These are phyloP conservation scores for Tenebrio molitor DNA, from an alignment of 1,140 invertebrate species.

Conservation along the genomic window DNA sequence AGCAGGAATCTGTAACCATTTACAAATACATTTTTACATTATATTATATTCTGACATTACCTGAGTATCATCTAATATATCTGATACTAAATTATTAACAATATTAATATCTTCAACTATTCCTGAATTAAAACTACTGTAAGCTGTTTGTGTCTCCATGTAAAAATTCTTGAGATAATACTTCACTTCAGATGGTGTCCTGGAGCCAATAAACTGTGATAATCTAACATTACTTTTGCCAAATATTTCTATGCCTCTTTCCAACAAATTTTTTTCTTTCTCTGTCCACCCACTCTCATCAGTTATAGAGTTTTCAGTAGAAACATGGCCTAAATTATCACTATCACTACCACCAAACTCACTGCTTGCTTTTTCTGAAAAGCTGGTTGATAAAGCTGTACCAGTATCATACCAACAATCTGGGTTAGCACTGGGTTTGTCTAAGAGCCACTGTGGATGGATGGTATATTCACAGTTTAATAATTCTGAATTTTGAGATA, in stretches of 20 bases:
- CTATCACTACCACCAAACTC: conserved; percentile 34
- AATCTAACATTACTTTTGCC: conserved; percentile 75
- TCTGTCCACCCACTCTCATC: conserved; percentile 69
- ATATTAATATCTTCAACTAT: conserved; percentile 6
- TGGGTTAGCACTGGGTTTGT: conserved; percentile 70
- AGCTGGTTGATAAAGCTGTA: conserved; percentile 2
- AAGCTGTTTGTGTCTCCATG: conserved; percentile 51
- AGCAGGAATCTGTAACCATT: conserved; percentile 64
- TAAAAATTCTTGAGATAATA: conserved; percentile 68
- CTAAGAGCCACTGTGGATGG: conserved; percentile 77
- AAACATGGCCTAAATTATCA: conserved; percentile 51
- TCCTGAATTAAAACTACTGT: conserved; percentile 39
- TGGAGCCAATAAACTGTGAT: conserved; percentile 75
- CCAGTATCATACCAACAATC: conserved; percentile 62
- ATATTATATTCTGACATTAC: conserved; percentile 41
- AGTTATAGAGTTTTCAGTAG: conserved; percentile 62
- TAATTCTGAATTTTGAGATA: conserved; percentile 70
- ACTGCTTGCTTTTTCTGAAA: conserved; percentile 40
- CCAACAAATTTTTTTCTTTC: conserved; percentile 72
- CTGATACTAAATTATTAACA: conserved; percentile 42
- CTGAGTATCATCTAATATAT: conserved; percentile 58
- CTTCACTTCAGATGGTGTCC: conserved; percentile 74
- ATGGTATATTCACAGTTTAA: conserved; percentile 74
- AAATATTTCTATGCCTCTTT: conserved; percentile 75
- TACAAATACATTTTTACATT: conserved; percentile 33